Conservation (phyloP, 1,140 invertebrate species). For the Drosophila sp. region DNA sequence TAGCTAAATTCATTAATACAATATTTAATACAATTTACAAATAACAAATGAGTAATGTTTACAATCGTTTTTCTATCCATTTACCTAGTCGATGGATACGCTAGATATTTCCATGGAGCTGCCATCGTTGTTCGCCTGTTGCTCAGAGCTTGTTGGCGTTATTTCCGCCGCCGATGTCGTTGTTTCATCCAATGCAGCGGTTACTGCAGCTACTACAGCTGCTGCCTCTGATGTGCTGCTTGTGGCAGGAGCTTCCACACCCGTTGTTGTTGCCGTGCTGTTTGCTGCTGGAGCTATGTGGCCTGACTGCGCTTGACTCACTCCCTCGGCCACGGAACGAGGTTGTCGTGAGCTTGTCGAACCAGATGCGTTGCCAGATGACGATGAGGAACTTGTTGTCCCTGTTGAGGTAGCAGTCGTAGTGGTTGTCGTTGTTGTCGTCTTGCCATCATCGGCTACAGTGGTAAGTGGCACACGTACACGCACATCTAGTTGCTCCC, state of each 20-base stretch:
- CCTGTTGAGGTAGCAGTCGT: slow-evolving; percentile 10
- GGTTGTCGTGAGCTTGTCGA: slow-evolving; percentile 19
- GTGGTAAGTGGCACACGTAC: slow-evolving; percentile 41
- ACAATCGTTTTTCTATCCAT: not conserved
- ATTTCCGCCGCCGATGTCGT: slow-evolving; percentile 8
- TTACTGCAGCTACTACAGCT: not conserved
- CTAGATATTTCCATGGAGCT: slow-evolving; percentile 79
- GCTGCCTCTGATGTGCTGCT: slow-evolving; percentile 13
- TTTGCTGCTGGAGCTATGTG: slow-evolving; percentile 10
- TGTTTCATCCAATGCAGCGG: slow-evolving; percentile 3
- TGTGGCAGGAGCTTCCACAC: slow-evolving; percentile 30
- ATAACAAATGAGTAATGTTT: slow-evolving; percentile 16
- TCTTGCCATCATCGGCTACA: slow-evolving; percentile 12
- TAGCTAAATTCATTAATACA: slow-evolving; percentile 17
- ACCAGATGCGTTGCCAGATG: slow-evolving; percentile 9
- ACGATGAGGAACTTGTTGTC: slow-evolving; percentile 4
- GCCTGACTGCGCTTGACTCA: slow-evolving; percentile 48
- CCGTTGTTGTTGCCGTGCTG: slow-evolving; percentile 22
- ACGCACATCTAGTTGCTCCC: slow-evolving; percentile 69
- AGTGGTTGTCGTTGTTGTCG: slow-evolving; percentile 25
- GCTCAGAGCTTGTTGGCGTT: slow-evolving; percentile 37
- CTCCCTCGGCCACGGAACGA: slow-evolving; percentile 36
- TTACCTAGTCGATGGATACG: slow-evolving; percentile 70
- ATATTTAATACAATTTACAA: slow-evolving; percentile 29
- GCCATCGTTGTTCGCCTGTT: slow-evolving; percentile 57